phyloP scores from a whole-genome alignment of 2,888 invertebrate genomes.

The Pristionchus fissidentatus region DNA sequence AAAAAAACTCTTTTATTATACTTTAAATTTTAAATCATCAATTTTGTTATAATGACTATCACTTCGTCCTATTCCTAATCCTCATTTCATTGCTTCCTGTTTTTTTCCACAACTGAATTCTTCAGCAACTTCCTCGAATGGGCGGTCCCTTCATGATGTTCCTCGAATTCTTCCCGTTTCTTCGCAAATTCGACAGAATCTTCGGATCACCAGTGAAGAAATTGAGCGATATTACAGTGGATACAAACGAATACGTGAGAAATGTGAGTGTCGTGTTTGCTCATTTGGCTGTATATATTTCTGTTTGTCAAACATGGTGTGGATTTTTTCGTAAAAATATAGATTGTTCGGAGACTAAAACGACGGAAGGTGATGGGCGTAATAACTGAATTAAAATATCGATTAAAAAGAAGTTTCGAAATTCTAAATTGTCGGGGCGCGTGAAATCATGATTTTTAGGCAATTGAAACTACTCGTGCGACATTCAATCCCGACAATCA shows the following conservation, averaged over 20 bases:
- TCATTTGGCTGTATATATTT: background rate
- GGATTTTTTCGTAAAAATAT: too few species aligned
- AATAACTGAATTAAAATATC: background rate
- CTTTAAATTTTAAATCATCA: background rate
- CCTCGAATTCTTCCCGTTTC: background rate
- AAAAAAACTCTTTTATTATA: background rate
- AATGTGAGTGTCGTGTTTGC: background rate
- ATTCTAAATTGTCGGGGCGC: background rate
- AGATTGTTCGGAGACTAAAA: too few species aligned
- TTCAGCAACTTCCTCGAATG: background rate
- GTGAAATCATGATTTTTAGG: background rate
- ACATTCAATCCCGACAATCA: conserved; percentile 13
- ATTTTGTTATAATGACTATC: too few species aligned
- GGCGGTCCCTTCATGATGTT: conserved; percentile 21
- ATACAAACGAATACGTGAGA: background rate
- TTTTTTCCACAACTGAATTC: too few species aligned
- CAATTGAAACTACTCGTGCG: background rate
- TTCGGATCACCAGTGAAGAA: background rate
- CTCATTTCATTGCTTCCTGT: too few species aligned
- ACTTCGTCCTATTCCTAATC: too few species aligned
- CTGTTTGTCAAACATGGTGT: too few species aligned
- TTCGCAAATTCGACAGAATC: conserved; percentile 1
- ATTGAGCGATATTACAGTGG: background rate
- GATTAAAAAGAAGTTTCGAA: background rate
- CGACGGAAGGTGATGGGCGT: too few species aligned